Percentiles rank a stretch among this genome's conserved stretches.
phyloP scores from a whole-genome alignment of 2,888 invertebrate genomes.

The Ophion ellenae region DNA sequence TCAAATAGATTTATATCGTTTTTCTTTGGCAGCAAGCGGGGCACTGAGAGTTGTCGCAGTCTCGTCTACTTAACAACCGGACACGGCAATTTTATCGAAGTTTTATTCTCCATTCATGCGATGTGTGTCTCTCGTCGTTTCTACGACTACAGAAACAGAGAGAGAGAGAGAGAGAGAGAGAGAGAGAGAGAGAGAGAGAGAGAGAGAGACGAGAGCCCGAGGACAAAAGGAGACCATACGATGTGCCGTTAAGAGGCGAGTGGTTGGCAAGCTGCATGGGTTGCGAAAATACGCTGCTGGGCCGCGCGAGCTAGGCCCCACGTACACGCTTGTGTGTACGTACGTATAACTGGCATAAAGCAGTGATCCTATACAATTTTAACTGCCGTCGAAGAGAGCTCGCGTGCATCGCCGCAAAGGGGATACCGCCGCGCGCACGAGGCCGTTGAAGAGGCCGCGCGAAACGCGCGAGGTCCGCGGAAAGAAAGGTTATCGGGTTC shows the following conservation, averaged over 20 bases:
- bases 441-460: slow-evolving; percentile 61
- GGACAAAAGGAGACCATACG: slow-evolving; percentile 57
- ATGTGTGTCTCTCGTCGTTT: neutral
- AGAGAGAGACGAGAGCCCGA: slow-evolving; percentile 11
- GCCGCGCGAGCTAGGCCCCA: neutral
- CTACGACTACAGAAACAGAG: neutral
- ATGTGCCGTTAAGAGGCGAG: slow-evolving; percentile 60
- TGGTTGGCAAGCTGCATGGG: slow-evolving; percentile 34
- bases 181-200: neutral
- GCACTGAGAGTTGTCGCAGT: slow-evolving; percentile 1
- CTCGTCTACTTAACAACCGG: slow-evolving; percentile 28
- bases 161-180: neutral
- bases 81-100: slow-evolving; percentile 51
- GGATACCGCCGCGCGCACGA: slow-evolving; percentile 61
- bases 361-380: slow-evolving; percentile 61
- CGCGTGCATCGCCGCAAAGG: slow-evolving; percentile 59
- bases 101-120: slow-evolving; percentile 35
- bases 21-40: slow-evolving; percentile 20
- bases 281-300: slow-evolving; percentile 27
- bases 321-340: neutral
- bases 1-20: slow-evolving; percentile 37
- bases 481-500: slow-evolving; percentile 71
- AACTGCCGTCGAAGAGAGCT: slow-evolving; percentile 58
- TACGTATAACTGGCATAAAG: slow-evolving; percentile 36
- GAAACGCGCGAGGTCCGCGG: slow-evolving; percentile 63